These are phyloP conservation scores for Euproctis similis DNA, from an alignment of 2,888 invertebrate species.

Conservation along the genomic window DNA sequence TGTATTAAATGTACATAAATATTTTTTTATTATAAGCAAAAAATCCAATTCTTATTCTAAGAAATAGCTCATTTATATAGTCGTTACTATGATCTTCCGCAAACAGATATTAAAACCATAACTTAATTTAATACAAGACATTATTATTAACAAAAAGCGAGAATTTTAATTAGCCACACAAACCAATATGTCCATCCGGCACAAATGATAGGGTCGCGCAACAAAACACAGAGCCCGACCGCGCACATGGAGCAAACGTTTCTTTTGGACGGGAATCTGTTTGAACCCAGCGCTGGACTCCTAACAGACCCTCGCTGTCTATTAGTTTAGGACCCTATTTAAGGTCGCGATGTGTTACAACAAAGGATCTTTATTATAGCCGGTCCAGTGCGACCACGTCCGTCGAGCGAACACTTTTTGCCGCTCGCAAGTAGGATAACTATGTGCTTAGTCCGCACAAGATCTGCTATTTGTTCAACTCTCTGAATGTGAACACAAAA, in stretches of 20 bases:
- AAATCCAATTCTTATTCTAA: constrained; percentile 2
- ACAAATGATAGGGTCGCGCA: constrained; percentile 43
- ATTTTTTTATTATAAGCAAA: too few species aligned
- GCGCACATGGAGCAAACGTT: constrained; percentile 31
- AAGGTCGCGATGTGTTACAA: constrained; percentile 48
- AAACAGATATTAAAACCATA: constrained; percentile 17
- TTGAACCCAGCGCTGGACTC: constrained; percentile 39
- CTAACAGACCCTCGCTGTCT: constrained; percentile 44
- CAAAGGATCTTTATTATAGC: constrained; percentile 57
- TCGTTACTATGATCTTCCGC: constrained; percentile 12
- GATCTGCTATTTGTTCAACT: too few species aligned
- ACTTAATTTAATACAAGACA: constrained; percentile 30
- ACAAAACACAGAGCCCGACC: constrained; percentile 52
- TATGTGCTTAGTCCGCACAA: constrained; percentile 13
- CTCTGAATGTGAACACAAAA: constrained; percentile 15
- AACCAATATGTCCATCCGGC: constrained; percentile 41
- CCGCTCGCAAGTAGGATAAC: constrained; percentile 42
- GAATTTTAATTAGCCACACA: constrained; percentile 49
- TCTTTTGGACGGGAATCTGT: constrained; percentile 58
- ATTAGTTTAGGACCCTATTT: constrained; percentile 71
- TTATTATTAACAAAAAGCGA: constrained; percentile 40
- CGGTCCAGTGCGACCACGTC: constrained; percentile 34
- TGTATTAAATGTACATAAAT: too few species aligned
- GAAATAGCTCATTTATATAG: constrained; percentile 2
- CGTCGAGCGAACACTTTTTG: constrained; percentile 39